Base-by-base conservation (phyloP, 2,888 invertebrate genomes). In the Drosophila differens region DNA sequence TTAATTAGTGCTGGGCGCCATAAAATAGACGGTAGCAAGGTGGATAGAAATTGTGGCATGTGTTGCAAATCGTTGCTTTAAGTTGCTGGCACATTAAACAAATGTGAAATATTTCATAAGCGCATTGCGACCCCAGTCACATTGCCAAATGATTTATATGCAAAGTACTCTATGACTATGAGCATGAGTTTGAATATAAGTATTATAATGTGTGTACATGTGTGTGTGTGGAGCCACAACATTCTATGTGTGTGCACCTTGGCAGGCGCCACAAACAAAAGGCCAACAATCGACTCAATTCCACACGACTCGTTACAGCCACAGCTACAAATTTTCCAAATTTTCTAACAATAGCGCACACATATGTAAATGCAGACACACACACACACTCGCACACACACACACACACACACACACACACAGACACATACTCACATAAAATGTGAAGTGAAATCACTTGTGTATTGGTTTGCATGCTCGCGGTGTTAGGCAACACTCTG, bases 71-170 rank as follows among this genome's bases (percentile, higher is more conserved):
- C 30, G 54, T 59, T 71, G 79, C 80, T 80, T 81, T 70, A 82
- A 82, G 71, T 74, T 79, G 67, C 59, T 64, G 78, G 70, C 76
- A 70, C 78, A 78, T 86, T 85, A 82, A 85, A 80, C 82, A 86
- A 80, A 72, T 54, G 59, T 57, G 62, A 63, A 79, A 85, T 85
- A 85, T 87, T 85, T 87, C 87, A 85, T 85, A 83, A 85, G 85
- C 85, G 87, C 85, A 86, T 73, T 87, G 83, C 87, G 85, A 74
- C 69, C 59, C 57, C 53, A 53, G 80, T 85, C 85, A 81, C 88
- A 85, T 85, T 82, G 73, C 83, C 74, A 77, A 78, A 80, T 87
- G 83, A 88, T 86, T 87, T 88, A 88, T 86, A 85, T 87, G 83
- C 83, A 83, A 84, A 85, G 76, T 83, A 70, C 67, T 62, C 64